Evolutionary conservation across 2,113 vertebrate genomes (phyloP).

Genomic region (Pitta sordida): DNA sequence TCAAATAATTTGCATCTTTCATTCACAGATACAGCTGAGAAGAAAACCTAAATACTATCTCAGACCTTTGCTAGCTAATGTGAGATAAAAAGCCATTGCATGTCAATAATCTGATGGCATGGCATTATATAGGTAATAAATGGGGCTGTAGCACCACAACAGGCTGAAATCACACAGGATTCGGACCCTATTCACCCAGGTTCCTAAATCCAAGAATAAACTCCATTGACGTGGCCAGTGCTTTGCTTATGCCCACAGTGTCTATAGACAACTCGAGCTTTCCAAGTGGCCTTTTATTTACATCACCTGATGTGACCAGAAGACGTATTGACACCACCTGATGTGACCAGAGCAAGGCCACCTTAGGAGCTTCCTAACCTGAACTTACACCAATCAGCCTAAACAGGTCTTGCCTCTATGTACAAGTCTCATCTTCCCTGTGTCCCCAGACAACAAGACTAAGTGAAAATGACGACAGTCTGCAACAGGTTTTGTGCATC

Average conservation of each 20-base stretch:
- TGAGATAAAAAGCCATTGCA: background rate
- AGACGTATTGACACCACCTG: background rate
- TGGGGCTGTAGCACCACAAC: background rate
- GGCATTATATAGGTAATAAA: background rate
- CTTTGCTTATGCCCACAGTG: background rate
- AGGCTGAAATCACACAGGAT: background rate
- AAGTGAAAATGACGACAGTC: background rate
- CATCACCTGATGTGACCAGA: background rate
- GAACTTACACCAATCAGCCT: background rate
- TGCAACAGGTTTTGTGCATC: background rate
- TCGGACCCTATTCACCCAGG: background rate
- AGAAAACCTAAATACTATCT: background rate
- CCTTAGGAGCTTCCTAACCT: background rate
- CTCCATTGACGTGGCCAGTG: background rate
- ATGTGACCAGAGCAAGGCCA: background rate
- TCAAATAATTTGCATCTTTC: background rate
- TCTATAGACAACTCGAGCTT: background rate
- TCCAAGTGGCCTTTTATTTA: background rate
- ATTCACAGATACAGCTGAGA: background rate
- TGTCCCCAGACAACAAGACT: background rate
- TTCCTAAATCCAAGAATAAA: background rate
- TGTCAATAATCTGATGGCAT: background rate
- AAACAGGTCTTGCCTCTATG: background rate
- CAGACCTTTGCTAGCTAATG: background rate
- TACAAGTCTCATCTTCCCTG: background rate